Evolutionary conservation across 1,140 invertebrate genomes (phyloP), one percentile per base, ranked within the genome.

Genomic region (Procambarus virginalis): DNA sequence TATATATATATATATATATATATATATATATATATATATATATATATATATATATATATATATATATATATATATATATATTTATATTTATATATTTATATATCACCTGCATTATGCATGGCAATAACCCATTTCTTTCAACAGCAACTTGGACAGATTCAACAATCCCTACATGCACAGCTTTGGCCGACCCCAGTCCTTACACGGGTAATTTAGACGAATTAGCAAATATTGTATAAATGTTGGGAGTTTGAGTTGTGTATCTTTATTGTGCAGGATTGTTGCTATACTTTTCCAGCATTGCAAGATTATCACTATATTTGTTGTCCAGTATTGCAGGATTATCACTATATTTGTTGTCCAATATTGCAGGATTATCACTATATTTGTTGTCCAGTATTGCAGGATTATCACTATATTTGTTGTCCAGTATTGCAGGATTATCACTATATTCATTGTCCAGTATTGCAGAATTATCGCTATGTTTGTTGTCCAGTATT

Each of bases 201-300:
- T 87, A 17, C 58, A 80, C 48, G 85, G 85, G 85, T 87, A 87
- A 87, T 1, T 48, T 45, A 68, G 10, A 20, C 17, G 55, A 48
- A 55, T 14, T 34, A 12, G 17, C 45, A 34, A 34, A 34, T 34
- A 1, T n/a, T 6, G 49, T 46, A 48, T 83, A 34, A 46, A 64
- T 48, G 51, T 48, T 60, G 45, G 81, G 46, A 0, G 60, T 64
- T 64, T 64, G 60, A 64, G 17, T 55, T 64, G 17, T 64, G 34
- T 34, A 34, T 34, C 34, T 34, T 34, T 34, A 34, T 34, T 34
- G 60, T 20, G 60, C 12, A 20, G 12, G 3, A 14, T 0, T 64
- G 60, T 64, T 64, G 60, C 9, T 64, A 4, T 64, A 64, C 17
- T 64, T 17, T 3, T 14, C 34, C 34, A 34, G 34, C 1, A 34